Evolutionary conservation across 2,113 vertebrate genomes (phyloP).

Genomic region (Rhinichthys klamathensis): DNA sequence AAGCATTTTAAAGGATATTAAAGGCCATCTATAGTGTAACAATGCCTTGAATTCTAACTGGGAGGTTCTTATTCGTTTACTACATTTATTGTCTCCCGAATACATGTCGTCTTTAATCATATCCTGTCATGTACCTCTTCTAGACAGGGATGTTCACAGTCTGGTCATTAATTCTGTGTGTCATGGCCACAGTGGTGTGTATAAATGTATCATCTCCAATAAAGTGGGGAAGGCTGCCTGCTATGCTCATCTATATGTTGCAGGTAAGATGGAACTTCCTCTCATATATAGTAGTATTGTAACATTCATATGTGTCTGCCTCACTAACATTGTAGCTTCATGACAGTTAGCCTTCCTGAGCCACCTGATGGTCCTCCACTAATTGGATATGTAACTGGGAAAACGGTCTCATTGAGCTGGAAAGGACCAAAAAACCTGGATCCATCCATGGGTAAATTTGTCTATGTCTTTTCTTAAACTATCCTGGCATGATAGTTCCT

Average conservation of each 20-base stretch:
- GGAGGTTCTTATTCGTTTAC: not conserved
- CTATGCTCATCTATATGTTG: constrained; percentile 92
- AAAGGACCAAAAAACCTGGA: constrained; percentile 87
- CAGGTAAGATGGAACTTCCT: constrained; percentile 73
- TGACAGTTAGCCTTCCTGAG: constrained; percentile 88
- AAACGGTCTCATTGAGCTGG: constrained; percentile 85
- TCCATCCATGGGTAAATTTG: constrained; percentile 80
- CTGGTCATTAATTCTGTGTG: constrained; percentile 84
- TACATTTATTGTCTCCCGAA: not conserved
- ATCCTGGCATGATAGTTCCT: not conserved
- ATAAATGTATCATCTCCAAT: constrained; percentile 95
- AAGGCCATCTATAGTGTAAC: not conserved
- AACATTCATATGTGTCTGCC: not conserved
- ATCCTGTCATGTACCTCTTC: constrained; percentile 8
- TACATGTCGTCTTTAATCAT: not conserved
- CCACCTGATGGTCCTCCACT: constrained; percentile 87
- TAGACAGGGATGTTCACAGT: constrained; percentile 93
- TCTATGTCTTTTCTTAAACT: not conserved
- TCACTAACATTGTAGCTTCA: not conserved
- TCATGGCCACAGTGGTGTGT: constrained; percentile 89
- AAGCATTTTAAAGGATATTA: not conserved
- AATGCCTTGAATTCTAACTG: not conserved
- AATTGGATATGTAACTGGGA: constrained; percentile 85
- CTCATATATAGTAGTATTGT: not conserved
- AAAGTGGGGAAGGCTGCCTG: constrained; percentile 94